Evolutionary conservation across 1,140 invertebrate genomes (phyloP).

Genomic region (Periplaneta americana): DNA sequence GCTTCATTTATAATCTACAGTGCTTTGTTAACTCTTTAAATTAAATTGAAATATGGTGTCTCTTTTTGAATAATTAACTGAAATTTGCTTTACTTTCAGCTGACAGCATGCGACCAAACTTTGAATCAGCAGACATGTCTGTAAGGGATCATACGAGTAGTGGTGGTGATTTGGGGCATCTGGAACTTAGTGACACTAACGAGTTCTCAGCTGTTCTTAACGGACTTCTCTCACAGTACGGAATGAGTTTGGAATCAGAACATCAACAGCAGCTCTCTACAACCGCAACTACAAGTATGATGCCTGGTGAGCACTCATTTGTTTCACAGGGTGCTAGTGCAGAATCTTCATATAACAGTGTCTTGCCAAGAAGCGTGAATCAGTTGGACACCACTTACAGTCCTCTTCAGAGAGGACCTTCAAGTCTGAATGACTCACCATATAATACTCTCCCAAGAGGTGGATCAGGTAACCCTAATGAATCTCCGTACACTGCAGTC

Average conservation of each 20-base stretch:
- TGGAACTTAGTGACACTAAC: constrained; percentile 15
- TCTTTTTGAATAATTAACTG: no score
- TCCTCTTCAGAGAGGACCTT: neutral
- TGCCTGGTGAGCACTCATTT: neutral
- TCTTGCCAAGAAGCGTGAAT: neutral
- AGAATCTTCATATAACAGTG: neutral
- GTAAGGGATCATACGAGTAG: neutral
- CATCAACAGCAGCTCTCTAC: neutral
- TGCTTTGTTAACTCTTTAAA: no score
- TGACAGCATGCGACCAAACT: neutral
- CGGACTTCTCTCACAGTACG: constrained; percentile 19
- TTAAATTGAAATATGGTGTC: no score
- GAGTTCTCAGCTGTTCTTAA: constrained; percentile 20
- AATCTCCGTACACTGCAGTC: neutral
- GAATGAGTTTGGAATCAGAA: constrained; percentile 6
- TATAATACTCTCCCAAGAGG: neutral
- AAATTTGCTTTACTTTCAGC: neutral
- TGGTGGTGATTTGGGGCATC: neutral
- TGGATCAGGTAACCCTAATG: neutral
- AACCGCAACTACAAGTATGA: no score
- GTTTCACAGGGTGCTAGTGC: neutral
- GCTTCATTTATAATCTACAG: no score
- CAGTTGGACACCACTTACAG: neutral
- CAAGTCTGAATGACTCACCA: neutral
- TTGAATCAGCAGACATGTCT: neutral